Evolutionary conservation across 1,140 invertebrate genomes (phyloP).

Genomic region (Eueides isabella): DNA sequence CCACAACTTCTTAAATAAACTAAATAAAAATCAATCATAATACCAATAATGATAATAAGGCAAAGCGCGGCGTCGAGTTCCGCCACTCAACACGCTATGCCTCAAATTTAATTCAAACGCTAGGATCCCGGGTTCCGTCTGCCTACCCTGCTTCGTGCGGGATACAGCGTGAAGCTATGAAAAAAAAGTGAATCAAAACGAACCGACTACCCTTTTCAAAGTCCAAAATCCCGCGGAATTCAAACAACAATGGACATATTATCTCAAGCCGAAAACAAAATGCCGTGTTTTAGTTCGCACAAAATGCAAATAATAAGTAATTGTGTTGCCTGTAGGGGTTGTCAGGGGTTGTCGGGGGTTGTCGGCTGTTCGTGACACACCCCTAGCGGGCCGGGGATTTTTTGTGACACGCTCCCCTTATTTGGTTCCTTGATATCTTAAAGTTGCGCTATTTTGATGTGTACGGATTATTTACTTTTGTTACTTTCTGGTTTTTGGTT

Average conservation of each 20-base stretch:
- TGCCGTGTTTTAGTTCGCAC: constrained; percentile 10
- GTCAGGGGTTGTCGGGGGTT: constrained; percentile 32
- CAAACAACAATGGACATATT: constrained; percentile 21
- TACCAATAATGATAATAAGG: no score
- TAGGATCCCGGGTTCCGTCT: no score
- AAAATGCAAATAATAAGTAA: constrained; percentile 67
- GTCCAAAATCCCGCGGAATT: background rate
- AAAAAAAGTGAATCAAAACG: background rate
- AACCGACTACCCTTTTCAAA: background rate
- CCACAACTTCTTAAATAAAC: no score
- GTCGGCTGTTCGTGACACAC: constrained; percentile 59
- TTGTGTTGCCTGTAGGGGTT: constrained; percentile 53
- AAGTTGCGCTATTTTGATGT: constrained; percentile 16
- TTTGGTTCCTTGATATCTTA: constrained; percentile 27
- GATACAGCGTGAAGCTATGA: no score
- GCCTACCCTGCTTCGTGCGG: no score
- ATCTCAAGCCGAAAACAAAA: constrained; percentile 23
- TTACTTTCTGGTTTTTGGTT: background rate
- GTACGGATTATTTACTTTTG: constrained; percentile 7
- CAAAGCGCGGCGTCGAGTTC: no score
- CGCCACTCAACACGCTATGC: no score
- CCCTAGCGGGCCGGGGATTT: constrained; percentile 56
- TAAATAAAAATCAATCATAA: no score
- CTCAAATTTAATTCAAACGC: no score
- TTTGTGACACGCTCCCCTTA: constrained; percentile 62